Conservation (phyloP, 2,797 vertebrate genomes). For the Falco peregrinus region DNA sequence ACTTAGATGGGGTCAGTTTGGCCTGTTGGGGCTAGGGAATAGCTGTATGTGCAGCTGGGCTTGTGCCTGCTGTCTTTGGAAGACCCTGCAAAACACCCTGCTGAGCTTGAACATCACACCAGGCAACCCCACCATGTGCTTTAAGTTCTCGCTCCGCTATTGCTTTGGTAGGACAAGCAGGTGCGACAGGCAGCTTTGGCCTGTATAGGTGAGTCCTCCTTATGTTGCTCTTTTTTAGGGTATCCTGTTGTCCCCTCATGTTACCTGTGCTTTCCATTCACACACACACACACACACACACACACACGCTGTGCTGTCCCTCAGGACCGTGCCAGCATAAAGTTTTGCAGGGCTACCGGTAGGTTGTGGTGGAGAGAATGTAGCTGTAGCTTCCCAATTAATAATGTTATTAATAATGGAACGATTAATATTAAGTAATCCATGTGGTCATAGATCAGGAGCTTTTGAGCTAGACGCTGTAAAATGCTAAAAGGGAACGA, state of each 20-base stretch:
- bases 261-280: not conserved
- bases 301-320: not conserved
- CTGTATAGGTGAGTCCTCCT: not conserved
- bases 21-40: rapidly evolving
- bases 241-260: not conserved
- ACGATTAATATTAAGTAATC: not conserved
- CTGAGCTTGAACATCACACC: not conserved
- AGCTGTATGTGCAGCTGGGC: not conserved
- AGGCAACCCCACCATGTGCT: not conserved
- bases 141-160: not conserved
- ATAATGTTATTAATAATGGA: not conserved
- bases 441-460: not conserved
- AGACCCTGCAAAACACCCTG: not conserved
- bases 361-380: not conserved
- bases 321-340: rapidly evolving
- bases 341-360: not conserved
- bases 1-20: rapidly evolving
- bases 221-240: not conserved
- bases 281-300: too few species aligned
- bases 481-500: not conserved
- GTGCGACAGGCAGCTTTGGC: not conserved
- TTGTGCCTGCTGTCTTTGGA: not conserved
- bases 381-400: not conserved
- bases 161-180: not conserved
- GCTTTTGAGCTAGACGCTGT: not conserved